Conservation (phyloP, 2,888 invertebrate species). For the Megalurothrips usitatus region DNA sequence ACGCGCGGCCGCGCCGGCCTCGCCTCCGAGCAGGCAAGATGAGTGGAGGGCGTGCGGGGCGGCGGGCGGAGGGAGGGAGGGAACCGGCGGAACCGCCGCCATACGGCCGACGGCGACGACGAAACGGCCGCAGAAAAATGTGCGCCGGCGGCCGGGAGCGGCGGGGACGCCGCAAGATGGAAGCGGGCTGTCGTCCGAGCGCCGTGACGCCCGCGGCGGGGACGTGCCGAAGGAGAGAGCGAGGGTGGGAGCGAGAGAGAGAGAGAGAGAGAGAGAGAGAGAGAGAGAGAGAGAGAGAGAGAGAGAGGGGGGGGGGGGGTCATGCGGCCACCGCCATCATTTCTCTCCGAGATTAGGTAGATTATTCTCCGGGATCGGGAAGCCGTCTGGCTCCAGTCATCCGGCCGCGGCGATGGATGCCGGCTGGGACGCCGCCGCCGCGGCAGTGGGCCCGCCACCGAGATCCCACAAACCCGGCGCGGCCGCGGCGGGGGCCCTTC, state of each 20-base stretch:
- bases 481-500: too few species aligned
- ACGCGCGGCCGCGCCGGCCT: too few species aligned
- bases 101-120: neutral
- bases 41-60: neutral
- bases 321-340: neutral
- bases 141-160: neutral
- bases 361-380: neutral
- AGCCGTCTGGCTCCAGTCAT: neutral
- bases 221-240: neutral
- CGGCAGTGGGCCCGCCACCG: neutral
- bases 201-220: neutral
- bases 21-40: neutral
- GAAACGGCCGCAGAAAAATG: neutral
- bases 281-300: neutral
- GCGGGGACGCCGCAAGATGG: neutral
- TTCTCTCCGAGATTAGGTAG: neutral
- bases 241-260: too few species aligned
- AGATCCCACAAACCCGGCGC: too few species aligned
- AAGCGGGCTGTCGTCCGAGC: neutral
- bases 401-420: neutral
- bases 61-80: neutral
- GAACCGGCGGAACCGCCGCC: neutral
- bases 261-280: too few species aligned
- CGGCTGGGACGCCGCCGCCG: neutral
- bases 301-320: neutral